Conservation (phyloP, 2,797 vertebrate genomes). For the Sebastiscus tertius region DNA sequence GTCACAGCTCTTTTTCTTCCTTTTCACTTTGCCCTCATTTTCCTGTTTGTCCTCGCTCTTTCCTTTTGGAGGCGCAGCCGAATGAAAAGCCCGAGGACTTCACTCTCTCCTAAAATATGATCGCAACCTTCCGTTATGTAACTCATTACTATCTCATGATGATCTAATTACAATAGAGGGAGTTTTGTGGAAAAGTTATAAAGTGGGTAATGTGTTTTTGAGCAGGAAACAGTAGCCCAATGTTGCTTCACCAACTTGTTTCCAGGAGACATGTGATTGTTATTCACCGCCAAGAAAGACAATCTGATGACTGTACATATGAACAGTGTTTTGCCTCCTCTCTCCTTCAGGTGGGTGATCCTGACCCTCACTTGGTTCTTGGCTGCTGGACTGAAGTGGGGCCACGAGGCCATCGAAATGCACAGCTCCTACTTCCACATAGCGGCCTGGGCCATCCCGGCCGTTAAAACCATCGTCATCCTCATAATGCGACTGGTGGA, state of each 20-base stretch:
- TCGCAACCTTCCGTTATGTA: slow-evolving; percentile 7
- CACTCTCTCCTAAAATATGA: slow-evolving; percentile 18
- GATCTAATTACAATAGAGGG: slow-evolving; percentile 7
- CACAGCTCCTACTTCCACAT: slow-evolving; percentile 99
- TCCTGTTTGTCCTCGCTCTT: slow-evolving; percentile 58
- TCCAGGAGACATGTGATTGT: background rate
- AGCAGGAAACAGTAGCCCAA: background rate
- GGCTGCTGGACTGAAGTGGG: slow-evolving; percentile 97
- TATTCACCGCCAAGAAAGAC: background rate
- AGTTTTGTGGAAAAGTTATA: slow-evolving; percentile 2
- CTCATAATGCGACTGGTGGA: slow-evolving; percentile 98
- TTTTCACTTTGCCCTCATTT: slow-evolving; percentile 47
- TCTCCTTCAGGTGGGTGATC: slow-evolving; percentile 95
- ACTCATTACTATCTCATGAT: slow-evolving; percentile 1
- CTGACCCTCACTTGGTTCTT: slow-evolving; percentile 98
- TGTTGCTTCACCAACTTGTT: background rate
- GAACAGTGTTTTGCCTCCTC: background rate
- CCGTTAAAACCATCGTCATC: slow-evolving; percentile 97
- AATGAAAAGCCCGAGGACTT: slow-evolving; percentile 14
- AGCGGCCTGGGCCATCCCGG: slow-evolving; percentile 98
- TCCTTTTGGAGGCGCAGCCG: slow-evolving; percentile 20
- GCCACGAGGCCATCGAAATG: slow-evolving; percentile 99
- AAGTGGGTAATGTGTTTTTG: background rate
- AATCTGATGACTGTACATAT: background rate
- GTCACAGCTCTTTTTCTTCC: slow-evolving; percentile 63